Conservation (phyloP, 2,113 vertebrate genomes). For the Neogale vison region DNA sequence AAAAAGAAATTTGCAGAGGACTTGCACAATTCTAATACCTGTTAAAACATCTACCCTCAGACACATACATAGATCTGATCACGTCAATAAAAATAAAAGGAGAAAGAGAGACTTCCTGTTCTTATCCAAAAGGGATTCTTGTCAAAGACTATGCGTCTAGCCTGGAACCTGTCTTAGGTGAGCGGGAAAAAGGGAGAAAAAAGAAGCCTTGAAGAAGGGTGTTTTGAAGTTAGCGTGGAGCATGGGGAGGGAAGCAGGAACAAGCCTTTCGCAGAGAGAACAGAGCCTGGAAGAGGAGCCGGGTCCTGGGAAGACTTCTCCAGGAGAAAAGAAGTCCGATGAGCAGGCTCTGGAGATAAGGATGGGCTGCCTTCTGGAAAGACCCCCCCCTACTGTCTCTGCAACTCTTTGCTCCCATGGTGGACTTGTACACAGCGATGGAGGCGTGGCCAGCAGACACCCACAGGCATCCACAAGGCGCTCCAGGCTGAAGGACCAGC, state of each 20-base stretch:
- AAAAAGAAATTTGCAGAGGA: background rate
- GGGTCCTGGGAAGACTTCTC: background rate
- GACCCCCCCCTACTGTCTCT: background rate
- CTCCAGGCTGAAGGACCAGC: background rate
- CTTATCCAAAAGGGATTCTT: background rate
- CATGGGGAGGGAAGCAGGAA: background rate
- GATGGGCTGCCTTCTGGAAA: too few species aligned
- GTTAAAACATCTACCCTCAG: background rate
- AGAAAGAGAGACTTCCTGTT: background rate
- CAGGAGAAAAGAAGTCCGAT: background rate
- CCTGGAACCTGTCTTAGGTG: background rate
- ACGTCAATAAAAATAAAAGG: background rate
- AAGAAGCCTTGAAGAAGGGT: background rate
- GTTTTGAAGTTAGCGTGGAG: background rate
- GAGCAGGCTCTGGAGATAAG: background rate
- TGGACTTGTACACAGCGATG: background rate
- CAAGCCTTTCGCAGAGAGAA: background rate
- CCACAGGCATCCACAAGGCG: fast-evolving
- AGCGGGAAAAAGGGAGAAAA: too few species aligned
- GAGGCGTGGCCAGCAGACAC: background rate
- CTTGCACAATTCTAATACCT: background rate
- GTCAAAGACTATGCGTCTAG: background rate
- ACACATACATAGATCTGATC: background rate
- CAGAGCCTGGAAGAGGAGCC: background rate
- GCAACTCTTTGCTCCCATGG: background rate